Percentiles rank a stretch among this genome's conserved stretches.
Evolutionary conservation across 2,888 invertebrate species (phyloP).

Genomic region (Lapara coniferarum): DNA sequence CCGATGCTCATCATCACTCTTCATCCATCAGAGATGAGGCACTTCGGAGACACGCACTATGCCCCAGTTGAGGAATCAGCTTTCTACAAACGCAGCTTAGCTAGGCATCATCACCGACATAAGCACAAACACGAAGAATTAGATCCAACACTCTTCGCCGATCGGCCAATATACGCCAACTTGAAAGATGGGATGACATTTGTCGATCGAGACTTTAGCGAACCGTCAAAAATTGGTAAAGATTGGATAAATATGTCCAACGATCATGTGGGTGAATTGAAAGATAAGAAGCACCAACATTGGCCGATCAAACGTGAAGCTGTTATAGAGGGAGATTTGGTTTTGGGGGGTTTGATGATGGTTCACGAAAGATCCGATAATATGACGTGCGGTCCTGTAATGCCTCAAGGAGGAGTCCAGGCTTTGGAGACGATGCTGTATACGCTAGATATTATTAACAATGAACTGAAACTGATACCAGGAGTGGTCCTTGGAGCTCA

Average conservation of each 20-base stretch:
- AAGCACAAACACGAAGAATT: conserved; percentile 51
- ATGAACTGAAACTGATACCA: conserved; percentile 86
- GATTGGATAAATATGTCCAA: conserved; percentile 72
- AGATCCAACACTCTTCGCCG: conserved; percentile 47
- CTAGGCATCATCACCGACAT: conserved; percentile 68
- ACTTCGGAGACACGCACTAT: conserved; percentile 46
- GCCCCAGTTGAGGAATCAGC: conserved; percentile 37
- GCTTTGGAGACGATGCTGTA: conserved; percentile 96
- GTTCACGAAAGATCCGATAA: conserved; percentile 95
- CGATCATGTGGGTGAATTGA: conserved; percentile 69
- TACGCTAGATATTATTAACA: conserved; percentile 92
- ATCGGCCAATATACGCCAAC: conserved; percentile 46
- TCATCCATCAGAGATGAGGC: conserved; percentile 65
- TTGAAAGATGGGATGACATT: conserved; percentile 51
- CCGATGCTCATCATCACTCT: conserved; percentile 60
- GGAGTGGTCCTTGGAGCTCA: conserved; percentile 93
- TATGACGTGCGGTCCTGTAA: conserved; percentile 94
- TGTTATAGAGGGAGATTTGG: conserved; percentile 93
- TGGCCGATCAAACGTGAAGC: conserved; percentile 95
- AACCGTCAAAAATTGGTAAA: conserved; percentile 46
- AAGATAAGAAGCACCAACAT: conserved; percentile 69
- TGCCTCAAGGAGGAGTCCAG: conserved; percentile 96
- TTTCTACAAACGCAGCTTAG: conserved; percentile 45
- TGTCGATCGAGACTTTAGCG: conserved; percentile 43
- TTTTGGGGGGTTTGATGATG: conserved; percentile 96